Percentiles rank a stretch among this genome's conserved stretches.
These are phyloP conservation scores for Micropoecilia bifurca DNA, from an alignment of 2,797 vertebrate genomes.

Conservation along the genomic window DNA sequence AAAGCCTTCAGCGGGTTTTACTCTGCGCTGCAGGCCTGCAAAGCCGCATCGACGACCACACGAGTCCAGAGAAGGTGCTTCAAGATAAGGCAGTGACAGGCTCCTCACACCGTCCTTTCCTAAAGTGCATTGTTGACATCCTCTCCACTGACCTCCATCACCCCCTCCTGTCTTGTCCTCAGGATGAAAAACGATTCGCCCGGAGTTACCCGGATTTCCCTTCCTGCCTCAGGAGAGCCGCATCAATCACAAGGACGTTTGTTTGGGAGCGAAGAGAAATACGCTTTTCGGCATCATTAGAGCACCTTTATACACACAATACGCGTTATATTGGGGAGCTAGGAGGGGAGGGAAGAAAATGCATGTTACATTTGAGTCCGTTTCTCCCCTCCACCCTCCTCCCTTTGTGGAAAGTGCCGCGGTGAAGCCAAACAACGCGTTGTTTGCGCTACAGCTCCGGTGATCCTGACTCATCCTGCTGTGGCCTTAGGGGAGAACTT, in stretches of 20 bases:
- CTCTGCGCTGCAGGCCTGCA: background rate
- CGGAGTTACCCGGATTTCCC: slow-evolving; percentile 73
- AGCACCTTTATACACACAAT: background rate
- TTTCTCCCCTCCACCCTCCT: background rate
- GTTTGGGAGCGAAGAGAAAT: slow-evolving; percentile 67
- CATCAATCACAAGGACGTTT: slow-evolving; percentile 82
- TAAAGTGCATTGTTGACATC: slow-evolving; percentile 74
- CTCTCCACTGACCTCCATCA: slow-evolving; percentile 74
- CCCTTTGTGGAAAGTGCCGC: slow-evolving; percentile 12
- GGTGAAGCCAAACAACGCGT: background rate
- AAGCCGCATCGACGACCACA: background rate
- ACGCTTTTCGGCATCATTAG: background rate
- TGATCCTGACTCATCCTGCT: slow-evolving; percentile 16
- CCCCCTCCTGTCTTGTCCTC: slow-evolving; percentile 75
- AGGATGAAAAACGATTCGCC: slow-evolving; percentile 79
- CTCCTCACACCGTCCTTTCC: slow-evolving; percentile 39
- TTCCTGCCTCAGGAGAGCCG: slow-evolving; percentile 68
- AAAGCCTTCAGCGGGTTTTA: slow-evolving; percentile 7
- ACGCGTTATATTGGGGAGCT: background rate
- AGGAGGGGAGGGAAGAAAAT: background rate
- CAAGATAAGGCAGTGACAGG: slow-evolving; percentile 23
- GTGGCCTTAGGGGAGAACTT: slow-evolving; percentile 41
- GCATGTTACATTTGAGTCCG: background rate
- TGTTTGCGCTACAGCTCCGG: slow-evolving; percentile 39
- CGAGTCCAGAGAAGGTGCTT: slow-evolving; percentile 12